Evolutionary conservation across 1,140 invertebrate genomes (phyloP).

Genomic region (Drosophila repletoides): DNA sequence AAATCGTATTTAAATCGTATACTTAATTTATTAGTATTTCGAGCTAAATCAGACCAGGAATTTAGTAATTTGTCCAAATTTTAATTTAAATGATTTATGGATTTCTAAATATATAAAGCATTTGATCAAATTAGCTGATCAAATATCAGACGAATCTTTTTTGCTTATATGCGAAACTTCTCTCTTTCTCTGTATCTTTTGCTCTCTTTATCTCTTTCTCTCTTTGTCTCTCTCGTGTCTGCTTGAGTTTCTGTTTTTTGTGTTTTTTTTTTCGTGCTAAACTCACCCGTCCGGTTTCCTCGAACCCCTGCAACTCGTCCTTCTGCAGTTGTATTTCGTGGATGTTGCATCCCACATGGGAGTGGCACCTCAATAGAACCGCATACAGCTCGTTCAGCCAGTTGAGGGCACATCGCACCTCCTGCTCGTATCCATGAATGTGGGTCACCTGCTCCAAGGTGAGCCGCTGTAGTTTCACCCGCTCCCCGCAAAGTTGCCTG

Average conservation of each 20-base stretch:
- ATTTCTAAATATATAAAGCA: too few species aligned
- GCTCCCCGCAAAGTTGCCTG: conserved; percentile 87
- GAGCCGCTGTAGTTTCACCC: conserved; percentile 88
- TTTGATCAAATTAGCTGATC: conserved; percentile 14
- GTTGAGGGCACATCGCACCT: conserved; percentile 88
- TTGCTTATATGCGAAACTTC: background rate
- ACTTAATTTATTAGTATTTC: too few species aligned
- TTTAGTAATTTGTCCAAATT: too few species aligned
- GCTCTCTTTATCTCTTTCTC: background rate
- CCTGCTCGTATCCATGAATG: conserved; percentile 89
- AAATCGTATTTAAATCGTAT: too few species aligned
- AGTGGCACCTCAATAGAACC: conserved; percentile 87
- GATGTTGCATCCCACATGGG: conserved; percentile 88
- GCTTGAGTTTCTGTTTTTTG: too few species aligned
- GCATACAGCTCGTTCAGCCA: conserved; percentile 90
- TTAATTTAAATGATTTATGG: too few species aligned
- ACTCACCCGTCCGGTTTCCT: conserved; percentile 89
- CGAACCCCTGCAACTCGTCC: conserved; percentile 89
- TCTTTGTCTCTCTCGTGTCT: background rate
- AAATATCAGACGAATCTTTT: background rate
- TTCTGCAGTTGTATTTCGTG: conserved; percentile 90
- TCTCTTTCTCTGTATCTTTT: background rate
- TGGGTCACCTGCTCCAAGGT: conserved; percentile 90
- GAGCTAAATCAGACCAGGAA: too few species aligned
- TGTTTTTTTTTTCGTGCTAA: conserved; percentile 1